Evolutionary conservation across 2,797 vertebrate species (phyloP).

Genomic region (Tolypeutes matacus): DNA sequence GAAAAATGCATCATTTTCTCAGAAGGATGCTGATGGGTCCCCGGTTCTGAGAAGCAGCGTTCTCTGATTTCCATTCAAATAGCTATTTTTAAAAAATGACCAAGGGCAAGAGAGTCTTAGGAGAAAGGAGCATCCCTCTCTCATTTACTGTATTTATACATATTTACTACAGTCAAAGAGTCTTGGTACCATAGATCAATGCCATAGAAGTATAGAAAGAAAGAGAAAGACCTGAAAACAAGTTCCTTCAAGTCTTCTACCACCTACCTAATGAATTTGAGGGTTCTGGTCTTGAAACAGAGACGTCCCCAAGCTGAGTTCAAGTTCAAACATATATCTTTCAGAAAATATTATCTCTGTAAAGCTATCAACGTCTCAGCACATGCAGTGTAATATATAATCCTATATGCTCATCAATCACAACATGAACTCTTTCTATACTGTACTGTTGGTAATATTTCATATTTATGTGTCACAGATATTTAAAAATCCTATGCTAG

Average conservation of each 20-base stretch:
- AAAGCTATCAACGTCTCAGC: slow-evolving; percentile 58
- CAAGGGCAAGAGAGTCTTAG: neutral
- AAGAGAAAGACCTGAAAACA: neutral
- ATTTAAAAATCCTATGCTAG: slow-evolving; percentile 66
- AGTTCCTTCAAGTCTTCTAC: slow-evolving; percentile 40
- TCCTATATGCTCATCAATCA: slow-evolving; percentile 51
- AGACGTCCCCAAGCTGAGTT: slow-evolving; percentile 36
- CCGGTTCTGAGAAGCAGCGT: slow-evolving; percentile 49
- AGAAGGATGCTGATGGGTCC: neutral
- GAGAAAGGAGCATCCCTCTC: neutral
- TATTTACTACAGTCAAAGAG: slow-evolving; percentile 2
- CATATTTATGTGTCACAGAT: slow-evolving; percentile 61
- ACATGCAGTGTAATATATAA: neutral
- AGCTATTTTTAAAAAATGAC: slow-evolving; percentile 16
- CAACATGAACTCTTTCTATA: slow-evolving; percentile 22
- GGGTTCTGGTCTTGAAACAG: slow-evolving; percentile 60
- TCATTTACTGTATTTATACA: neutral
- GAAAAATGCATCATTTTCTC: slow-evolving; percentile 50
- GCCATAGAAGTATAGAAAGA: neutral
- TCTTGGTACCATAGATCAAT: neutral
- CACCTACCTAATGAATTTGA: slow-evolving; percentile 36
- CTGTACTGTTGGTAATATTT: slow-evolving; percentile 20
- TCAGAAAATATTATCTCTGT: slow-evolving; percentile 66
- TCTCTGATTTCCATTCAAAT: slow-evolving; percentile 71
- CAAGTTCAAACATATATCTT: slow-evolving; percentile 68